Percentiles rank a stretch among this genome's conserved stretches.
phyloP scores from a whole-genome alignment of 2,888 invertebrate genomes.

The Drosophila atripex region DNA sequence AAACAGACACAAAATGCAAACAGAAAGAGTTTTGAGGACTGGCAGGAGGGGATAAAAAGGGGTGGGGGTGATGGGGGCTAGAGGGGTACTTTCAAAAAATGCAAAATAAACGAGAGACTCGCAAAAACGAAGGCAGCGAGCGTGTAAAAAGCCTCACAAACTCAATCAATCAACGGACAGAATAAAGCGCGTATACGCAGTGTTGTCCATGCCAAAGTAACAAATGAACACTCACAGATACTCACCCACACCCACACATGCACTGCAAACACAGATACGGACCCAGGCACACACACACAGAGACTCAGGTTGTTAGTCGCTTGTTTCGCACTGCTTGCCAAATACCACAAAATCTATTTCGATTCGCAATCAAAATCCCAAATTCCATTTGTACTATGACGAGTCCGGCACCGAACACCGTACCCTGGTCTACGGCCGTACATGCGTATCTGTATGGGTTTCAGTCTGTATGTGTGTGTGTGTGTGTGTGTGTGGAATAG shows the following conservation, averaged over 20 bases:
- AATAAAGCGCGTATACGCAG: constrained; percentile 78
- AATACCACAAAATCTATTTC: constrained; percentile 81
- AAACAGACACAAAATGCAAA: constrained; percentile 28
- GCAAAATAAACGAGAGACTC: constrained; percentile 56
- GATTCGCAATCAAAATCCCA: constrained; percentile 82
- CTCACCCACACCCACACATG: constrained; percentile 8
- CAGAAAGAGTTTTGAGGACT: constrained; percentile 5
- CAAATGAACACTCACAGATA: constrained; percentile 63
- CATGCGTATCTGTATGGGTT: background rate
- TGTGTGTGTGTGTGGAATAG: constrained; percentile 21
- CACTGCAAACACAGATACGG: constrained; percentile 52
- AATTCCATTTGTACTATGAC: constrained; percentile 78
- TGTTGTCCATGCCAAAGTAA: constrained; percentile 71
- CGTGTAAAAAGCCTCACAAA: constrained; percentile 58
- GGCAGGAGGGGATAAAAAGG: constrained; percentile 1
- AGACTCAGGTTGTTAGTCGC: constrained; percentile 27
- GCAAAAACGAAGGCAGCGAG: constrained; percentile 49
- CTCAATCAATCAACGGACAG: constrained; percentile 76
- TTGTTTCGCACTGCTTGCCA: constrained; percentile 72
- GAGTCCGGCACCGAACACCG: constrained; percentile 12
- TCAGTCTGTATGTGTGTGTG: constrained; percentile 1
- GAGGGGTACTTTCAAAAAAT: constrained; percentile 51
- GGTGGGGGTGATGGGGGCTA: background rate
- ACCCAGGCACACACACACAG: constrained; percentile 27
- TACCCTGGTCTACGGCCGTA: constrained; percentile 1